Conservation (phyloP, 2,113 vertebrate genomes). For the Boleophthalmus pectinirostris region DNA sequence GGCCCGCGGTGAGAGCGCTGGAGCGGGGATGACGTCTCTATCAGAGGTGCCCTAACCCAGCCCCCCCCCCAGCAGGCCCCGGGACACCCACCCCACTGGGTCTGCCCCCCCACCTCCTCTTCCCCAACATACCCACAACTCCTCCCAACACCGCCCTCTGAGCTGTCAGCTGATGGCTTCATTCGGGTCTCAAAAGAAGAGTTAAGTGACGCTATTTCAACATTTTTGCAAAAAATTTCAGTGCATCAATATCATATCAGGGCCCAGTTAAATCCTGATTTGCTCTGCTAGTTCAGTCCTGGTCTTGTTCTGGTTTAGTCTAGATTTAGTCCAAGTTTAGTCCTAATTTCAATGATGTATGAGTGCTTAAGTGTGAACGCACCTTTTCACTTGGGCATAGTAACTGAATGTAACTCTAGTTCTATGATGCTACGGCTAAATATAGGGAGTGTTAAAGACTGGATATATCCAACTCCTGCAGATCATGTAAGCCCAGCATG, state of each 20-base stretch:
- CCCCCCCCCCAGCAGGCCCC: constrained; percentile 62
- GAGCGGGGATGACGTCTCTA: constrained; percentile 93
- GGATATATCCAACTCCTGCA: no score
- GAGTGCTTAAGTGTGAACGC: no score
- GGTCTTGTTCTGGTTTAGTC: not conserved
- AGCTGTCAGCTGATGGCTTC: constrained; percentile 97
- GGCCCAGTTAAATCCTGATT: no score
- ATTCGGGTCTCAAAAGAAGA: constrained; percentile 62
- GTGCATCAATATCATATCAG: no score
- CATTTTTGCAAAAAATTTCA: not conserved
- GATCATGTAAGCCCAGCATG: no score
- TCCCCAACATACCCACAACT: constrained; percentile 44
- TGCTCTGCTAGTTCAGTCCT: no score
- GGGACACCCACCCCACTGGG: constrained; percentile 41
- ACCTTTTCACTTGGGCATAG: no score
- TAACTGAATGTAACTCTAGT: no score
- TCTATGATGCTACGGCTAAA: no score
- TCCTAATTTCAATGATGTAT: no score
- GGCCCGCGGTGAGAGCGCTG: constrained; percentile 88
- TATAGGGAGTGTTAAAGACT: no score
- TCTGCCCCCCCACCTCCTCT: constrained; percentile 51
- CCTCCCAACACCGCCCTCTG: constrained; percentile 62
- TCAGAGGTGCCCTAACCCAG: constrained; percentile 83
- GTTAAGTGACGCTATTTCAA: not conserved
- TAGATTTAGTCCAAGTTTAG: no score